These are phyloP conservation scores for Ischnura elegans DNA, from an alignment of 2,888 invertebrate species.

Conservation along the genomic window DNA sequence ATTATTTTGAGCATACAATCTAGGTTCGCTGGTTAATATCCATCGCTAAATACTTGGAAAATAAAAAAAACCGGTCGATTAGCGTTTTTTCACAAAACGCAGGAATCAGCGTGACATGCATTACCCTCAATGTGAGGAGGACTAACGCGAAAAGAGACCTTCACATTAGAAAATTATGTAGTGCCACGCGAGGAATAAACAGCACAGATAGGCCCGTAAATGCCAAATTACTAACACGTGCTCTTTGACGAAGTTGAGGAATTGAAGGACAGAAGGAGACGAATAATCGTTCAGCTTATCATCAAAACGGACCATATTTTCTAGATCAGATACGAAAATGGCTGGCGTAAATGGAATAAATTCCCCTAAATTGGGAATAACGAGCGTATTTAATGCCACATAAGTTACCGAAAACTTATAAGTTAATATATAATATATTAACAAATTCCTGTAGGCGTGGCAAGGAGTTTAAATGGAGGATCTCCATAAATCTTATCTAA, in stretches of 20 bases:
- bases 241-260: neutral
- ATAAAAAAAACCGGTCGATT: neutral
- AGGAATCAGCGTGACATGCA: neutral
- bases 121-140: neutral
- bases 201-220: neutral
- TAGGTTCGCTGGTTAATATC: neutral
- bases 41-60: neutral
- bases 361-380: neutral
- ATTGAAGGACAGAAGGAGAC: neutral
- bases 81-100: neutral
- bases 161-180: neutral
- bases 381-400: neutral
- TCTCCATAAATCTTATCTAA: neutral
- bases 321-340: neutral
- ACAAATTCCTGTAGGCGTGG: neutral
- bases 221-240: neutral
- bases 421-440: too few relatives aligned
- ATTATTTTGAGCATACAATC: neutral
- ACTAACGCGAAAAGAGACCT: neutral
- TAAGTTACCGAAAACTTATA: neutral
- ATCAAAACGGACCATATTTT: neutral
- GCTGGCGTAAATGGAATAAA: neutral
- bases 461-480: neutral
- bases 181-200: neutral
- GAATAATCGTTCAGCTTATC: neutral